Evolutionary conservation across 1,140 invertebrate genomes (phyloP).

Genomic region (Cepaea nemoralis): DNA sequence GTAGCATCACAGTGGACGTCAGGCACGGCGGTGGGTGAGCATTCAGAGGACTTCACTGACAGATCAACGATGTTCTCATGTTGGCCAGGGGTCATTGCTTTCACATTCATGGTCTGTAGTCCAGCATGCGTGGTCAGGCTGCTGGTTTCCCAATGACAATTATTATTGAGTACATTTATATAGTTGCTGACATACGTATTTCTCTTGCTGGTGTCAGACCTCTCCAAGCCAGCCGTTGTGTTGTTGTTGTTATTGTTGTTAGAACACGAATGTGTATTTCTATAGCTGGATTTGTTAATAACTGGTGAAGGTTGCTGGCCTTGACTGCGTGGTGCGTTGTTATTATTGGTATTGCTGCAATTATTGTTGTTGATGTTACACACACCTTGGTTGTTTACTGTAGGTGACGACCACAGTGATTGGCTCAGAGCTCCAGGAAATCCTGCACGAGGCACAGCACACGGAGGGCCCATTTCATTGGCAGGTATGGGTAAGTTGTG

Average conservation of each 20-base stretch:
- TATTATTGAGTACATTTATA: background rate
- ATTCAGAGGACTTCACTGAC: background rate
- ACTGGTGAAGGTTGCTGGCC: background rate
- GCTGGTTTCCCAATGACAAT: no score
- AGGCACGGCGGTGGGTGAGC: background rate
- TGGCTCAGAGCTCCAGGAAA: background rate
- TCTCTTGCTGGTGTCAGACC: background rate
- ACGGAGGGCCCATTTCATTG: background rate
- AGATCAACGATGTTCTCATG: background rate
- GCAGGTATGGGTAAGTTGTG: background rate
- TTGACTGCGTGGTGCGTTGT: background rate
- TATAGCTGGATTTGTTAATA: background rate
- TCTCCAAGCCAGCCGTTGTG: no score
- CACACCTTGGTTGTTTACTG: background rate
- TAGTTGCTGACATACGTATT: background rate
- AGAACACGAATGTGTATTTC: background rate
- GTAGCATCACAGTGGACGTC: background rate
- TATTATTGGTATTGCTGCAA: no score
- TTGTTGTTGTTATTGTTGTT: background rate
- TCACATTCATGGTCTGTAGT: background rate
- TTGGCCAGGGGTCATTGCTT: background rate
- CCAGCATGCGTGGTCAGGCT: background rate
- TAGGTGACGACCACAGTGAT: background rate
- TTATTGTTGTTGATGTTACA: no score
- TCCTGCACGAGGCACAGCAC: background rate